Percentiles rank a stretch among this genome's conserved stretches.
Evolutionary conservation across 2,797 vertebrate genomes (phyloP).

Genomic region (Chiloscyllium punctatum): DNA sequence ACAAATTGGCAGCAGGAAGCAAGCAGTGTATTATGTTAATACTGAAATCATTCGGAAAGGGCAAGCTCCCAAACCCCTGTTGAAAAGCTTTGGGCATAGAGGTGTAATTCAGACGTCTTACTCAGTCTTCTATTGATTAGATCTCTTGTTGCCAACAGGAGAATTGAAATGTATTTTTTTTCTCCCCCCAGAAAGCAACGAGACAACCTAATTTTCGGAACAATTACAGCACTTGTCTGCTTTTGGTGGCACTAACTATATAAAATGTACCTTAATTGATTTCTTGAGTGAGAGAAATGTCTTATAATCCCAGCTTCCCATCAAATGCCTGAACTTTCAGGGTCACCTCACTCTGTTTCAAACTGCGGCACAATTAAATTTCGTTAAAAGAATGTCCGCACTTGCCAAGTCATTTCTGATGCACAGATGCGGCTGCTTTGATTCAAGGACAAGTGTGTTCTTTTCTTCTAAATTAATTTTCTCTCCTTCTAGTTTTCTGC

Average conservation of each 20-base stretch:
- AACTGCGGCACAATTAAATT: constrained; percentile 9
- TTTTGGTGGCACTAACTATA: background rate
- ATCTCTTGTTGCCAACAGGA: background rate
- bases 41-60: background rate
- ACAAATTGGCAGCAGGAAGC: background rate
- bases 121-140: background rate
- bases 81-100: background rate
- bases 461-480: background rate
- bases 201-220: constrained; percentile 25
- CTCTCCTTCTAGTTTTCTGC: background rate
- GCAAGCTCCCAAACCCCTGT: background rate
- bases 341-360: background rate
- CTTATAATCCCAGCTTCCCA: background rate
- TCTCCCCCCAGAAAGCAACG: background rate
- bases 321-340: background rate
- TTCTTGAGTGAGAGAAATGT: background rate
- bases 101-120: background rate
- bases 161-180: background rate
- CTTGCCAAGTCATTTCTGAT: background rate
- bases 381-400: background rate
- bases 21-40: constrained; percentile 1
- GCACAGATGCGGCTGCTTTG: background rate
- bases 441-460: background rate
- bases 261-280: constrained; percentile 10
- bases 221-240: background rate